Percentiles rank a stretch among this genome's conserved stretches.
phyloP scores from a whole-genome alignment of 2,797 vertebrate genomes.

The Bovichtus variegatus region DNA sequence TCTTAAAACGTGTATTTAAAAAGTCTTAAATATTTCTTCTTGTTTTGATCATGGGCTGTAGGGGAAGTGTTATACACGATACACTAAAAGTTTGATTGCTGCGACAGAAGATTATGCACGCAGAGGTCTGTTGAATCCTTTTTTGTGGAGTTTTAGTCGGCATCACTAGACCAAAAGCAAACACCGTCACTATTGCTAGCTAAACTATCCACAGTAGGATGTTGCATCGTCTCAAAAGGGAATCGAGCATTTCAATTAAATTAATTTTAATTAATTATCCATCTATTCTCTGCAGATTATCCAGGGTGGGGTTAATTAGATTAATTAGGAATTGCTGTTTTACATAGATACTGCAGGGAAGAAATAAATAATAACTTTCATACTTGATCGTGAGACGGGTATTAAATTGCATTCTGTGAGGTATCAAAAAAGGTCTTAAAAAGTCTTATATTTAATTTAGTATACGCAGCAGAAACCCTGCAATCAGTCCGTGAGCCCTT shows the following conservation, averaged over 20 bases:
- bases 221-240: neutral
- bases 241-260: neutral
- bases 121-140: neutral
- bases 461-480: neutral
- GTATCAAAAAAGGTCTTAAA: no score
- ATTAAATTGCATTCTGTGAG: neutral
- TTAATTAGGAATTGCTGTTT: neutral
- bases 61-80: neutral
- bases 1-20: no score
- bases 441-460: no score
- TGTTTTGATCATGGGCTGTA: no score
- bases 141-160: neutral
- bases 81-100: neutral
- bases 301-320: neutral
- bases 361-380: neutral
- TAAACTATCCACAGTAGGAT: neutral
- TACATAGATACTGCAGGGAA: neutral
- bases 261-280: neutral
- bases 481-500: neutral
- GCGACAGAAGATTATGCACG: neutral
- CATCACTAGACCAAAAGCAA: neutral
- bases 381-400: neutral
- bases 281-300: neutral
- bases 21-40: no score
- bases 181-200: neutral